Conservation (phyloP, 2,113 vertebrate genomes). For the Collichthys lucidus region DNA sequence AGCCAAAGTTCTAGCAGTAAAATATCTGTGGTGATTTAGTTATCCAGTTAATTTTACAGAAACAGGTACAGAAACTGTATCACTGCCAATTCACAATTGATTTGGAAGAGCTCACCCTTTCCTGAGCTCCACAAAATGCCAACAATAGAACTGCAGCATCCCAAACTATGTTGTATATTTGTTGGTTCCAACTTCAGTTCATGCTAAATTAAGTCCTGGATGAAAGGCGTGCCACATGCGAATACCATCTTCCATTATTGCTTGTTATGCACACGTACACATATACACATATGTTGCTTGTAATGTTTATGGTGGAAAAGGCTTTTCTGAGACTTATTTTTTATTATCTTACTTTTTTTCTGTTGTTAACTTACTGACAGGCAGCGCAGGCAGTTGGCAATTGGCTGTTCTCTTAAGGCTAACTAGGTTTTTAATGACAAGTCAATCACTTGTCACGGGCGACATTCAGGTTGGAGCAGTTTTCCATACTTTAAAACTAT, state of each 20-base stretch:
- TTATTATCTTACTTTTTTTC: background rate
- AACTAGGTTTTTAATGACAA: conserved; percentile 39
- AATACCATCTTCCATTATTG: background rate
- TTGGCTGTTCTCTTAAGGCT: conserved; percentile 11
- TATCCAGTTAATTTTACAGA: conserved; percentile 16
- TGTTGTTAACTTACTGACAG: background rate
- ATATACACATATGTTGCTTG: background rate
- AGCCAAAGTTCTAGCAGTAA: background rate
- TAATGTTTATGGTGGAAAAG: background rate
- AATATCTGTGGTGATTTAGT: background rate
- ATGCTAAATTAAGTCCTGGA: background rate
- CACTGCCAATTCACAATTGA: background rate
- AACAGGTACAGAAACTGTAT: conserved; percentile 11
- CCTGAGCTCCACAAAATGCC: background rate
- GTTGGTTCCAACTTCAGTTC: background rate
- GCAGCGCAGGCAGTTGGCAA: background rate
- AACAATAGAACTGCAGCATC: background rate
- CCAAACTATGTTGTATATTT: background rate
- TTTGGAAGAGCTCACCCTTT: background rate
- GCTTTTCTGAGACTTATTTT: background rate
- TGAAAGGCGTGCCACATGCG: background rate
- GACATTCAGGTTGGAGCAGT: background rate
- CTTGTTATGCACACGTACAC: background rate
- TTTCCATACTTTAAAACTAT: background rate
- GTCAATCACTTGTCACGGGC: conserved; percentile 36